A percentile compares a stretch with the other conserved stretches of the same genome.
phyloP scores from a whole-genome alignment of 2,888 invertebrate species.

The Torymus texanus region DNA sequence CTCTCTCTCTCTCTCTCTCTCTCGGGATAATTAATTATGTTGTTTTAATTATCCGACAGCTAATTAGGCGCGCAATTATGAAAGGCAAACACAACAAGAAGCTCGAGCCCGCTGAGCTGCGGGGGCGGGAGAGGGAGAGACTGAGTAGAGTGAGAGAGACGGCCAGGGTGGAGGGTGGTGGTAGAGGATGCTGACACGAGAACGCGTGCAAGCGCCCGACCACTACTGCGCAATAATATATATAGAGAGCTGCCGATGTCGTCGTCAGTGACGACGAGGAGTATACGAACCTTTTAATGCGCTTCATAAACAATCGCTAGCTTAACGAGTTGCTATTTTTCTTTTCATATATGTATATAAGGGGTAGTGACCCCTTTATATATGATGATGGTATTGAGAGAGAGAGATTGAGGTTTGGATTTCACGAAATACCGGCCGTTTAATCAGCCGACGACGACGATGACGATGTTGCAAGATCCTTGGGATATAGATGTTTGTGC shows the following conservation, averaged over 20 bases:
- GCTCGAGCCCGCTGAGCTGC: constrained; percentile 43
- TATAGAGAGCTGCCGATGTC: constrained; percentile 7
- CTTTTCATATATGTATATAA: too few species aligned
- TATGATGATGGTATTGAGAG: too few species aligned
- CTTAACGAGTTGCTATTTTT: too few species aligned
- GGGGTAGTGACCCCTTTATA: too few species aligned
- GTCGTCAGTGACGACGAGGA: constrained; percentile 24
- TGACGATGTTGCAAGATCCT: too few species aligned
- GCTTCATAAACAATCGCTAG: background rate
- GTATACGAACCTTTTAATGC: constrained; percentile 9
- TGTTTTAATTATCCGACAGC: constrained; percentile 68
- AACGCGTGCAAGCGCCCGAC: constrained; percentile 7
- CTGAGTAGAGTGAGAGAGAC: constrained; percentile 50
- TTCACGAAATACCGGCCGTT: too few species aligned
- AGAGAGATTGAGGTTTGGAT: too few species aligned
- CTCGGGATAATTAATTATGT: constrained; percentile 66
- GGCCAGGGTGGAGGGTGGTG: constrained; percentile 17
- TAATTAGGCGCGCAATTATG: constrained; percentile 69
- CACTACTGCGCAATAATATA: constrained; percentile 37
- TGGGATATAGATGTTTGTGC: too few species aligned
- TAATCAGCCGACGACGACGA: too few species aligned
- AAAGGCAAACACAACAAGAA: constrained; percentile 66
- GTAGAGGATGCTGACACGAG: constrained; percentile 48
- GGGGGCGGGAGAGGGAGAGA: constrained; percentile 48
- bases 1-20: constrained; percentile 33